phyloP scores from a whole-genome alignment of 2,797 vertebrate species.

The Alouatta caraya region DNA sequence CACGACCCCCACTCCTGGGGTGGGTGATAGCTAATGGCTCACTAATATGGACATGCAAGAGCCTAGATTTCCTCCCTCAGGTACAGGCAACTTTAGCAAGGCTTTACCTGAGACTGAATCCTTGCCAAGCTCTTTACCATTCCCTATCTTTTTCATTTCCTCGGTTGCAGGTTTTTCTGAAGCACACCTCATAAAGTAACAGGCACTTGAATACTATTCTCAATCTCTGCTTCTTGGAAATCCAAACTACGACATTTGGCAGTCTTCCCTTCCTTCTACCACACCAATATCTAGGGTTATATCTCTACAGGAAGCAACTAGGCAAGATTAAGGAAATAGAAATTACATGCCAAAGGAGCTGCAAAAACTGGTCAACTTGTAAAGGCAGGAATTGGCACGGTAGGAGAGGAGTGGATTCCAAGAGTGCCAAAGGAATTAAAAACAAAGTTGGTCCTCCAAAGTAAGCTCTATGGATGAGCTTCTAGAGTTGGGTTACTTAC shows the following conservation, averaged over 20 bases:
- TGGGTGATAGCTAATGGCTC: not conserved
- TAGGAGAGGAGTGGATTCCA: not conserved
- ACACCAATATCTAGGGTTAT: not conserved
- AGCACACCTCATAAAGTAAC: not conserved
- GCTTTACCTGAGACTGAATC: not conserved
- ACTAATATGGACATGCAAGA: not conserved
- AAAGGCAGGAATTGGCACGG: not conserved
- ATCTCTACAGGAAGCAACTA: not conserved
- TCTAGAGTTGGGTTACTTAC: not conserved
- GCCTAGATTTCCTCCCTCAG: not conserved
- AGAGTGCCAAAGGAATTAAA: not conserved
- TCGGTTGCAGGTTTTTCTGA: not conserved
- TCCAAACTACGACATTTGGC: not conserved
- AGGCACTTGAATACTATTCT: not conserved
- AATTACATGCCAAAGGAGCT: not conserved
- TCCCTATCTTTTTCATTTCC: not conserved
- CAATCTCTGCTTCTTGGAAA: not conserved
- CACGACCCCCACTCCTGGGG: accelerated
- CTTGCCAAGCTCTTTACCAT: not conserved
- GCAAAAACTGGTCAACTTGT: not conserved
- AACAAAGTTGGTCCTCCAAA: not conserved
- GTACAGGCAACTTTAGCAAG: not conserved
- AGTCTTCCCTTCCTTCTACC: not conserved
- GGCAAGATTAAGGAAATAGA: not conserved
- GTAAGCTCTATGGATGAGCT: not conserved